Evolutionary conservation across 2,113 vertebrate species (phyloP), one percentile per base, ranked within the genome.

Genomic region (Oreochromis spilurus): DNA sequence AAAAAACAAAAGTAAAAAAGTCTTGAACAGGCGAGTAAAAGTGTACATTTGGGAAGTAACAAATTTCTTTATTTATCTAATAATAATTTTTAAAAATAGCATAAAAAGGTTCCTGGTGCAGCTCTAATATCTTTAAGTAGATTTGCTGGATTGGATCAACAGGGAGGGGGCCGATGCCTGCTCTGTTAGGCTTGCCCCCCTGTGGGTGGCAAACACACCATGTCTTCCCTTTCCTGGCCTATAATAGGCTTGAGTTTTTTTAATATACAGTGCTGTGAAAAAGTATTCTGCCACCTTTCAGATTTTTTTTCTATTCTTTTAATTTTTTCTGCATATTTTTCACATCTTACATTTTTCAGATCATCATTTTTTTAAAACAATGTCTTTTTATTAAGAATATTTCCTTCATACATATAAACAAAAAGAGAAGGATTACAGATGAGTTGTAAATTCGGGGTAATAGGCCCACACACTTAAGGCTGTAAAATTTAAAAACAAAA

Each of bases 11-110:
- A 34, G 10, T 21, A 54, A 52, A 9, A n/a, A 19, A 3, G n/a
- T 36, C n/a, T 7, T 1, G 0, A 54, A 21, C 52, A 0, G 9
- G 3, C 10, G 6, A 34, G 29, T 34, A 6, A 60, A 60, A 60
- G 29, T 34, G 57, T 9, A 60, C 29, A 60, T 60, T 60, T 60
- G 2, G 29, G 16, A 60, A 60, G 29, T 10, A 34, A 34, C 5
- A 10, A 60, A 60, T 38, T 1, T 9, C 4, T 38, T 38, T 9
- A 38, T 38, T 38, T 8, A 38, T 9, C 4, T 9, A 38, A 0
- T 60, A 60, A 34, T 60, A 34, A 34, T 10, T 60, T 60, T 31
- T 0, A 34, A 60, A 34, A 60, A 60, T 34, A 34, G 57, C 57
- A 34, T 1, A 60, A 34, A 19, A 31, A 21, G 29, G 29, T 34